Base-by-base conservation (phyloP, 2,113 vertebrate genomes). In the Pseudolaguvia tuberculata region DNA sequence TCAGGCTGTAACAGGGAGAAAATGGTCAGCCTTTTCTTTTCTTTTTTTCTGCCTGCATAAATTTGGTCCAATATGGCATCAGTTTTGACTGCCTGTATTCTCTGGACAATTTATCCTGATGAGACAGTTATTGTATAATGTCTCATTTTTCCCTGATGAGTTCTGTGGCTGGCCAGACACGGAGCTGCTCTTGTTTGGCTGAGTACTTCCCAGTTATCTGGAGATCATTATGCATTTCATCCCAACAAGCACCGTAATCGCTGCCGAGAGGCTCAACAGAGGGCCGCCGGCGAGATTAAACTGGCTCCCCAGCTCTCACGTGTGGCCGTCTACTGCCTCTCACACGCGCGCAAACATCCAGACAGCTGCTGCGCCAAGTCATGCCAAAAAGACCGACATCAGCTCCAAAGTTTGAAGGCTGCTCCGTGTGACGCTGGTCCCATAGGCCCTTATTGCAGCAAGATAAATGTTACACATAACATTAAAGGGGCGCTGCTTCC, bases 181-280 rank as follows among this genome's bases (percentile, higher is more conserved):
- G 73, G 78, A 82, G 82, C 78, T 77, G 66, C 71, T 75, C 79
- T 69, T 58, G 45, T 82, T 77, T 83, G 85, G 83, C 81, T 82
- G 82, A 84, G 73, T 78, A 83, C 84, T 87, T 83, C 77, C 84
- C 83, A 85, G n/a, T 85, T 86, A 83, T 81, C 72, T 67, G 47
- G 75, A 78, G 84, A 85, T 87, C 85, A 82, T 84, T 86, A 88
- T 87, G 85, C 85, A 75, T 87, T 86, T 86, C 77, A 80, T 84
- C 81, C 83, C 81, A 85, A 85, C 79, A 83, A 84, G 84, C 82
- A 81, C 76, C 80, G 73, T 81, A 84, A 85, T 85, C 80, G 57
- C 82, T 83, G 76, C 57, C 69, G 79, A 73, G 79, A 70, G 81
- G 82, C 85, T 50, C 67, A 61, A 76, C 85, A 83, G 76, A 83